Base-by-base conservation (phyloP, 1,140 invertebrate species). In the Maconellicoccus hirsutus region DNA sequence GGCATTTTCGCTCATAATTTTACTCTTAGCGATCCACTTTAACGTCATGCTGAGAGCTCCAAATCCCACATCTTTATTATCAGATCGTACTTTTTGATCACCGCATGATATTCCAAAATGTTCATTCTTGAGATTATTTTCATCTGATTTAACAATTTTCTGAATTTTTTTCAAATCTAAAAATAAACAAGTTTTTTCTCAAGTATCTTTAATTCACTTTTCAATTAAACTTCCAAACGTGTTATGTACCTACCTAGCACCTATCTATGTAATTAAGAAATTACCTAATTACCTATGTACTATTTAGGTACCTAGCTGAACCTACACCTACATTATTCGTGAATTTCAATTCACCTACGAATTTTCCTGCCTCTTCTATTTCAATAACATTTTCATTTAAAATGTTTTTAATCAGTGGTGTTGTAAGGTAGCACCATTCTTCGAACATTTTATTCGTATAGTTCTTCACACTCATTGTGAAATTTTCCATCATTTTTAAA, bases 291-390 rank as follows among this genome's bases (percentile, higher is more conserved):
- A n/a, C n/a, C n/a, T n/a, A n/a, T n/a, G n/a, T n/a, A n/a, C 42
- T 16, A 52, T 16, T 52, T 52, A 38, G 42, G n/a, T 52, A 52
- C n/a, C n/a, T 52, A 16, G 6, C 2, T 52, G 6, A 8, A 14
- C 14, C 25, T 19, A 7, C 16, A 4, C 16, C 16, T 59, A 59
- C 4, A n/a, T 22, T 59, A 16, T 7, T 4, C 16, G 4, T 22
- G 52, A n/a, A n/a, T 59, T 19, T 10, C 3, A 66, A 6, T 4
- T 66, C 25, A 66, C 61, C 61, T 22, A 66, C 22, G 3, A 14
- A 4, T 66, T 66, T 66, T 25, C 25, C 61, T 23, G 61, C 21
- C 19, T 66, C 61, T 26, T 66, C 61, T 16, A 66, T 66, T 66
- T 66, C 61, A 10, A 66, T 25, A 8, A 66, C 22, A 16, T 66